Percentiles rank a stretch among this genome's conserved stretches.
These are phyloP conservation scores for Phacellophora camtschatica DNA, from an alignment of 30 jellyfish, hydroid and myxozoan genomes.

Conservation along the genomic window DNA sequence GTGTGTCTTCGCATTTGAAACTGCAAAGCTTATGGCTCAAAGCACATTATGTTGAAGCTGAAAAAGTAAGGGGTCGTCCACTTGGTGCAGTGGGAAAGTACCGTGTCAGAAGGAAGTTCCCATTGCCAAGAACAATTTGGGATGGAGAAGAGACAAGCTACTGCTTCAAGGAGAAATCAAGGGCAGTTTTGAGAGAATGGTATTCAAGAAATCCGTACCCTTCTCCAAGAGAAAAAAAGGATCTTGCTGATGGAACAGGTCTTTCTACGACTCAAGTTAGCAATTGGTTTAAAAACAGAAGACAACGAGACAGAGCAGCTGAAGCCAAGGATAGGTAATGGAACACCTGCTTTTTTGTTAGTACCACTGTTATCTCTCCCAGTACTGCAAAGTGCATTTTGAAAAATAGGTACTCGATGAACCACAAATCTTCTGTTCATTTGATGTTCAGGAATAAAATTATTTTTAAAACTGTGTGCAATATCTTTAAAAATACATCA, in stretches of 20 bases:
- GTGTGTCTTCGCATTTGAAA: conserved; percentile 71
- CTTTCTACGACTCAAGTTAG: conserved; percentile 92
- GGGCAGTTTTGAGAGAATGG: conserved; percentile 86
- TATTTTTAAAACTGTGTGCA: too few relatives aligned
- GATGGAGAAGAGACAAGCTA: conserved; percentile 97
- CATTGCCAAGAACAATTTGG: conserved; percentile 95
- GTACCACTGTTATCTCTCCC: too few relatives aligned
- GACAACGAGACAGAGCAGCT: conserved; percentile 97
- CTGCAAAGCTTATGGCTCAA: conserved; percentile 90
- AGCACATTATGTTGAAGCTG: conserved; percentile 92
- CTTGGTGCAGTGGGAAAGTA: conserved; percentile 96
- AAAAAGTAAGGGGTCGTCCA: conserved; percentile 81
- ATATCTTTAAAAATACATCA: too few relatives aligned
- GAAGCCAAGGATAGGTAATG: conserved; percentile 89
- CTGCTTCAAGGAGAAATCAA: conserved; percentile 90
- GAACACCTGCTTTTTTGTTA: too few relatives aligned
- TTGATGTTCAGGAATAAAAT: too few relatives aligned
- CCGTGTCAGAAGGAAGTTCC: conserved; percentile 94
- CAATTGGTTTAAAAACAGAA: conserved; percentile 95
- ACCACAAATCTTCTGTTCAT: too few relatives aligned
- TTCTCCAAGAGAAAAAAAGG: conserved; percentile 88
- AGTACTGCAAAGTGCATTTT: too few relatives aligned
- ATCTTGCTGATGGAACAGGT: conserved; percentile 89
- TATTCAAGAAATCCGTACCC: conserved; percentile 91
- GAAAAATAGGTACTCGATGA: too few relatives aligned